Evolutionary conservation across 2,797 vertebrate species (phyloP).

Genomic region (Pseudochirops corinnae): DNA sequence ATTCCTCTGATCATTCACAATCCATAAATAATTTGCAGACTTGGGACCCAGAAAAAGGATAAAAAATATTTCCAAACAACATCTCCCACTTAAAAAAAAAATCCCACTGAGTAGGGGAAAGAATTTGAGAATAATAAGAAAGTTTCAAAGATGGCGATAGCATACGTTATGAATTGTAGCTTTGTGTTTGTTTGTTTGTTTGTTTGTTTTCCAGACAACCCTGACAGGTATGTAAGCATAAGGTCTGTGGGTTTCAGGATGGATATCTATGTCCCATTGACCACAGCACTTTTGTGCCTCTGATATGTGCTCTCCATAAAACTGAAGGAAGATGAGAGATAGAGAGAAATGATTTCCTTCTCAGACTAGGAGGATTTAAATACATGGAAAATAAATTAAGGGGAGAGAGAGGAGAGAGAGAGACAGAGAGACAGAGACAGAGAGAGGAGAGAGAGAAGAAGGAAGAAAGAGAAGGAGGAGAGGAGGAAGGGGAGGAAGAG

Average conservation of each 20-base stretch:
- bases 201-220: neutral
- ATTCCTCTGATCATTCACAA: neutral
- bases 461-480: conserved; percentile 19
- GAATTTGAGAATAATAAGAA: neutral
- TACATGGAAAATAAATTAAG: neutral
- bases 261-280: neutral
- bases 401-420: neutral
- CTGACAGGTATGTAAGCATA: no score
- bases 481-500: conserved; percentile 29
- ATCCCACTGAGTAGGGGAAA: neutral
- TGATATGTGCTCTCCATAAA: neutral
- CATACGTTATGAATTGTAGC: neutral
- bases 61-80: neutral
- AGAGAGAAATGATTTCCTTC: neutral
- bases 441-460: neutral
- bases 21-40: neutral
- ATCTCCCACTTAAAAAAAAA: neutral
- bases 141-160: neutral
- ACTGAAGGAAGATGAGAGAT: neutral
- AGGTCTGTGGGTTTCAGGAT: no score
- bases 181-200: no score
- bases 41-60: neutral
- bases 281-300: neutral
- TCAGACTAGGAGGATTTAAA: neutral
- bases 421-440: conserved; percentile 4